Percentiles rank a stretch among this genome's conserved stretches.
These are phyloP conservation scores for Endotricha flammealis DNA, from an alignment of 2,888 invertebrate species.

Conservation along the genomic window DNA sequence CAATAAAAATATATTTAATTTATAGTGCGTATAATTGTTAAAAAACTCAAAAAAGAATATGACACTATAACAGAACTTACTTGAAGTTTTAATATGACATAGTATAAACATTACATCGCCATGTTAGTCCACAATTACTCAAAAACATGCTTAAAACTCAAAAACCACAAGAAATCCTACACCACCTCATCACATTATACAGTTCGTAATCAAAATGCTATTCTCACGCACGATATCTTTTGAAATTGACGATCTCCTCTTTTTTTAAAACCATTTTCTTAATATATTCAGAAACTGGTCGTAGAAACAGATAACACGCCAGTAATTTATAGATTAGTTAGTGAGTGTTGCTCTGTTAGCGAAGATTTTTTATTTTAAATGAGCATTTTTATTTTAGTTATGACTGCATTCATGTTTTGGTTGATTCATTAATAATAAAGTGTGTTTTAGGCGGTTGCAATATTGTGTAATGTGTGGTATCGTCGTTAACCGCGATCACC, in stretches of 20 bases:
- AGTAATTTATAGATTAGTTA: conserved; percentile 45
- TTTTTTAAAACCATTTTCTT: conserved; percentile 33
- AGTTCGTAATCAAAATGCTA: conserved; percentile 17
- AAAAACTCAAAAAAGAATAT: too few relatives aligned
- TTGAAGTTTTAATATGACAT: too few relatives aligned
- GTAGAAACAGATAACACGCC: conserved; percentile 42
- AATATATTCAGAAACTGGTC: conserved; percentile 43
- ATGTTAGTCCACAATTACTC: neutral
- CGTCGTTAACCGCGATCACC: neutral
- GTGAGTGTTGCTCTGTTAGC: conserved; percentile 29
- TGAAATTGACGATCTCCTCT: conserved; percentile 22
- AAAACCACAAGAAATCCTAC: conserved; percentile 8
- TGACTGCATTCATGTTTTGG: too few relatives aligned
- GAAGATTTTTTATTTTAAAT: too few relatives aligned
- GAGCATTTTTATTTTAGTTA: too few relatives aligned
- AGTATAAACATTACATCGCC: too few relatives aligned
- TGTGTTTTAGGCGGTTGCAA: too few relatives aligned
- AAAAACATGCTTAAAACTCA: neutral
- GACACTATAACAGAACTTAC: too few relatives aligned
- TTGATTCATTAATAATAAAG: too few relatives aligned
- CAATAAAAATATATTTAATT: too few relatives aligned
- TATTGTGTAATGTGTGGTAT: too few relatives aligned
- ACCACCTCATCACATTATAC: conserved; percentile 10
- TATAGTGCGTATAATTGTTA: too few relatives aligned
- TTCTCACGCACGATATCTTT: conserved; percentile 28